Base-by-base conservation (phyloP, 1,140 invertebrate genomes). In the Bombus impatiens region DNA sequence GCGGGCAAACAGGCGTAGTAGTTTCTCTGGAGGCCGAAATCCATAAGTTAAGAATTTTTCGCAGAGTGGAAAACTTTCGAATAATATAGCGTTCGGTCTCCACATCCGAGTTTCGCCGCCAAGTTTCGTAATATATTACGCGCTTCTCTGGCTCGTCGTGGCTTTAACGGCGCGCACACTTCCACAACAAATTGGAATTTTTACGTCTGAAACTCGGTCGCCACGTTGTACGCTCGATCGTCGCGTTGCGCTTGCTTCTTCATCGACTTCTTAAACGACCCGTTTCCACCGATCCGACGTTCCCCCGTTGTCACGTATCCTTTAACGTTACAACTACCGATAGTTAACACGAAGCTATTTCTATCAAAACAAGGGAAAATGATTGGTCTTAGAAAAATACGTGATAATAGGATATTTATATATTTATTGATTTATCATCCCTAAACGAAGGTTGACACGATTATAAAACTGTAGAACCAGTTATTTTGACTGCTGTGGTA, bases 41-140 rank as follows among this genome's bases (percentile, higher is more conserved):
- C 94, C 93, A 94, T 94, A 94, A 94, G 94, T 95, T 94, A 94
- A 94, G 93, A 94, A 94, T 94, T 93, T 93, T 91, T 91, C 92
- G 90, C 89, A 89, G 90, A 94, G 94, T 94, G 92, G 92, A 94
- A 94, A 95, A 95, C 91, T 95, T 95, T 92, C 81, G 92, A 89
- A 93, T 94, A 94, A 93, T 93, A 93, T 91, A 93, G 92, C 92
- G 92, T 90, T 89, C 88, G 86, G 79, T 87, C 40, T 32, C 92
- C 89, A 77, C 89, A 91, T 92, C 87, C 87, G 68, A 62, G 71
- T 88, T 86, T 81, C 86, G 86, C 83, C n/a, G 88, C 88, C 88
- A 94, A 95, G 91, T 94, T 94, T 94, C 91, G 92, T 95, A 94
- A 94, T 95, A 94, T 93, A 94, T 95, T 94, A 92, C 91, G 89